Percentiles rank a stretch among this genome's conserved stretches.
phyloP scores from a whole-genome alignment of 1,140 invertebrate species.

The Colletes latitarsis region DNA sequence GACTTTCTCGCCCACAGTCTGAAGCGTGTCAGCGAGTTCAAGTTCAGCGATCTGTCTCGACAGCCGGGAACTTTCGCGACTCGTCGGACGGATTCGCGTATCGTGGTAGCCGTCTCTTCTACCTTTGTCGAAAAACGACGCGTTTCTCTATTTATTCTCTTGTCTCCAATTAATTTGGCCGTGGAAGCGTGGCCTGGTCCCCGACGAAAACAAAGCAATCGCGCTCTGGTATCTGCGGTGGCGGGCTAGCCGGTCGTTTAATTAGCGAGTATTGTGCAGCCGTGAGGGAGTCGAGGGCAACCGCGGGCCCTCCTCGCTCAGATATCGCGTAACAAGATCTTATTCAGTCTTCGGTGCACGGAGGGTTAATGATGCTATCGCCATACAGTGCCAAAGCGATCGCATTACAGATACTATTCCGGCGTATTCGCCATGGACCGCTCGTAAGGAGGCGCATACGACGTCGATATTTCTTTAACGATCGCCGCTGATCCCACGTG shows the following conservation, averaged over 20 bases:
- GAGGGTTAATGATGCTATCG: slow-evolving; percentile 81
- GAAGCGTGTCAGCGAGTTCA: too few species aligned
- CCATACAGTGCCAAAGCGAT: slow-evolving; percentile 80
- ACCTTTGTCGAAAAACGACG: slow-evolving; percentile 36
- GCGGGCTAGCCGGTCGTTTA: slow-evolving; percentile 76
- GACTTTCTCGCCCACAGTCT: too few species aligned
- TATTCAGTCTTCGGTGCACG: slow-evolving; percentile 76
- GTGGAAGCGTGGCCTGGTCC: slow-evolving; percentile 72
- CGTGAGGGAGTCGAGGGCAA: slow-evolving; percentile 45
- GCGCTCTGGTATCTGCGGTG: slow-evolving; percentile 77
- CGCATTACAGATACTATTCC: slow-evolving; percentile 77
- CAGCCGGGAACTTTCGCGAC: not conserved
- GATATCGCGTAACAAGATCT: slow-evolving; percentile 80
- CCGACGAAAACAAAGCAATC: slow-evolving; percentile 80
- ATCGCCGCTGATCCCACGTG: slow-evolving; percentile 64
- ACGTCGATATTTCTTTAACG: slow-evolving; percentile 73
- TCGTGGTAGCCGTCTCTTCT: slow-evolving; percentile 13
- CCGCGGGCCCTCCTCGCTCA: slow-evolving; percentile 49
- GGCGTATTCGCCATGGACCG: slow-evolving; percentile 63
- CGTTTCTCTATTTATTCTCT: slow-evolving; percentile 71
- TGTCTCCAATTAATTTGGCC: slow-evolving; percentile 79
- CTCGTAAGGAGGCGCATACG: slow-evolving; percentile 62
- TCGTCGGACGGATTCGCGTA: not conserved
- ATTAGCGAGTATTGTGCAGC: slow-evolving; percentile 80
- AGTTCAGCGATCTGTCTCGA: not conserved